Percentiles rank a stretch among this genome's conserved stretches.
phyloP scores from a whole-genome alignment of 2,113 vertebrate genomes.

The Callaeas wilsoni region DNA sequence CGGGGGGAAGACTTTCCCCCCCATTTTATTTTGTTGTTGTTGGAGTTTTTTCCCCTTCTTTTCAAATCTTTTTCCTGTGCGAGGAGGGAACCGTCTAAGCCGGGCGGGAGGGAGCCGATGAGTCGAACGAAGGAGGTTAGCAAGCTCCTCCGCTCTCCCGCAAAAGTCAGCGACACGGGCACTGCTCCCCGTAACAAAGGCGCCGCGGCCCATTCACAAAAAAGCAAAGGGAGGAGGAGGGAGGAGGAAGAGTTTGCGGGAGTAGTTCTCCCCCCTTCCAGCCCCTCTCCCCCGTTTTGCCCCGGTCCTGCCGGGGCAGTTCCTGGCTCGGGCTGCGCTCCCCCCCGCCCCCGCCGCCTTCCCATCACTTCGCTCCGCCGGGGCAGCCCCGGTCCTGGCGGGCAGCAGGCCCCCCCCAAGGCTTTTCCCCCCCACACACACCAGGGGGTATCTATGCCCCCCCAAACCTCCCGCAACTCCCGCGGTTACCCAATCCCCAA shows the following conservation, averaged over 20 bases:
- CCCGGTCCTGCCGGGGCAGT: not conserved
- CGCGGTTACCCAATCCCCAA: not conserved
- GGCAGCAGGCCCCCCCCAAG: not conserved
- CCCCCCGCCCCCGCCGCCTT: not conserved
- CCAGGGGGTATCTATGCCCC: not conserved
- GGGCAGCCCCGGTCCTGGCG: not conserved
- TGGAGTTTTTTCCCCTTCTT: not conserved
- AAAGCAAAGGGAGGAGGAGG: slow-evolving; percentile 10
- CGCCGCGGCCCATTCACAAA: slow-evolving; percentile 76
- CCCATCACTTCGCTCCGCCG: not conserved
- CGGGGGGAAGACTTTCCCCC: not conserved
- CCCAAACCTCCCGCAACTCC: not conserved
- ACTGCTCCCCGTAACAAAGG: slow-evolving; percentile 76
- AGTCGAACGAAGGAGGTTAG: slow-evolving; percentile 36
- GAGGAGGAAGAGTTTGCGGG: not conserved
- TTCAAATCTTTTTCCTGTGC: slow-evolving; percentile 57
- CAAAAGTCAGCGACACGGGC: slow-evolving; percentile 80
- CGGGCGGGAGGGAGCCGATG: slow-evolving; percentile 24
- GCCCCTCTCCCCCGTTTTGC: not conserved
- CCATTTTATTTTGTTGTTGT: not conserved
- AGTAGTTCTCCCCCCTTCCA: slow-evolving; percentile 14
- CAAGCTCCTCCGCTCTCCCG: slow-evolving; percentile 69
- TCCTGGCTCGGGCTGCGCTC: not conserved
- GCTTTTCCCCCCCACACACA: not conserved
- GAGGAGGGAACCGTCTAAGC: slow-evolving; percentile 69